phyloP scores from a whole-genome alignment of 2,888 invertebrate genomes.

The Rhamphomyia laevipes region DNA sequence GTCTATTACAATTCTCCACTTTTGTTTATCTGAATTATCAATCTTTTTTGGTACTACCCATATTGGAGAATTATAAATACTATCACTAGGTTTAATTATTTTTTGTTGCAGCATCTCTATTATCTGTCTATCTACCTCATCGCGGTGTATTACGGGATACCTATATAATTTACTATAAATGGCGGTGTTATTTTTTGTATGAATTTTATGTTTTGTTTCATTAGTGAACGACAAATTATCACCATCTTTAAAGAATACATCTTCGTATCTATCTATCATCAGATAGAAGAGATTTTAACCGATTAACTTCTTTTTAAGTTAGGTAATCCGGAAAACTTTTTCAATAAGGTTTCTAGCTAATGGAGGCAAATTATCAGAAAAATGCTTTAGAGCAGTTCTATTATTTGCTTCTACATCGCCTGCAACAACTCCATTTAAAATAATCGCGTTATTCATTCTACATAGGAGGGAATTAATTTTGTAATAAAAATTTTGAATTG shows the following conservation, averaged over 20 bases:
- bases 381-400: constrained; percentile 6
- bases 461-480: too few species aligned
- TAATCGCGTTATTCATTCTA: too few species aligned
- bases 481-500: too few species aligned
- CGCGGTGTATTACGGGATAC: not conserved
- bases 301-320: not conserved
- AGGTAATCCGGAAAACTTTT: not conserved
- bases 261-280: constrained; percentile 4
- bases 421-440: not conserved
- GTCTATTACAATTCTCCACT: too few species aligned
- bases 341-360: constrained; percentile 6
- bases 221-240: not conserved
- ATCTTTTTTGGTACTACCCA: too few species aligned
- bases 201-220: not conserved
- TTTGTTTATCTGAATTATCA: too few species aligned
- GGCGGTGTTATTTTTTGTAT: not conserved
- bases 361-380: constrained; percentile 8
- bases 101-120: not conserved
- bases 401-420: constrained; percentile 3
- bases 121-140: not conserved
- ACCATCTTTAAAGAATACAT: constrained; percentile 13
- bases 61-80: too few species aligned
- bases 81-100: too few species aligned
- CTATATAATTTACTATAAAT: not conserved
- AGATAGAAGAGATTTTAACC: not conserved